phyloP scores from a whole-genome alignment of 2,888 invertebrate species.

The Disparrhopalites patrizii region DNA sequence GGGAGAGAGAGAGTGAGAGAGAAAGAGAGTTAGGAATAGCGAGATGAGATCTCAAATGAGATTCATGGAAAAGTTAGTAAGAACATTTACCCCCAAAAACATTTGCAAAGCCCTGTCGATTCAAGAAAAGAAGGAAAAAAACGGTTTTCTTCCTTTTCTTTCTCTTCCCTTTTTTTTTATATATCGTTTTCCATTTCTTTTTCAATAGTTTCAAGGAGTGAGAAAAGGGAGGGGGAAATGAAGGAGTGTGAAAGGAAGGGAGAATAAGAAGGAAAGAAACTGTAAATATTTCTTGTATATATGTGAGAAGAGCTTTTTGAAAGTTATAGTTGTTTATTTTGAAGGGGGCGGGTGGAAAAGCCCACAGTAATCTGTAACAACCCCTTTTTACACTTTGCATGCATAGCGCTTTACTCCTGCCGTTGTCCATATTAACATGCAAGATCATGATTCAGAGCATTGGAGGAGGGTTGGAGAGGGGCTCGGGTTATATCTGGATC shows the following conservation, averaged over 20 bases:
- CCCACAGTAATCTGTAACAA: neutral
- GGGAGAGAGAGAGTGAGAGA: neutral
- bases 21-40: neutral
- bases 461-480: neutral
- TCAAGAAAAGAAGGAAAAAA: neutral
- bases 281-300: neutral
- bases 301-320: too few species aligned
- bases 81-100: neutral
- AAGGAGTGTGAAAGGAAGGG: neutral
- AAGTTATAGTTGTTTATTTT: neutral
- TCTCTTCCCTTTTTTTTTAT: too few species aligned
- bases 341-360: neutral
- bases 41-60: constrained; percentile 6
- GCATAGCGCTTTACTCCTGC: neutral
- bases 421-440: constrained; percentile 17
- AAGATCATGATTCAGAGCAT: constrained; percentile 12
- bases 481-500: too few species aligned
- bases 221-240: neutral
- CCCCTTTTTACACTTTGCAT: constrained; percentile 6
- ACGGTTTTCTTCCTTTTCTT: neutral
- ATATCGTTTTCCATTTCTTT: neutral
- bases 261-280: neutral
- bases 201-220: neutral
- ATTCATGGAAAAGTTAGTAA: constrained; percentile 16
- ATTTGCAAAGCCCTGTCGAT: neutral